Evolutionary conservation across 2,113 vertebrate species (phyloP).

Genomic region (Pionites leucogaster): DNA sequence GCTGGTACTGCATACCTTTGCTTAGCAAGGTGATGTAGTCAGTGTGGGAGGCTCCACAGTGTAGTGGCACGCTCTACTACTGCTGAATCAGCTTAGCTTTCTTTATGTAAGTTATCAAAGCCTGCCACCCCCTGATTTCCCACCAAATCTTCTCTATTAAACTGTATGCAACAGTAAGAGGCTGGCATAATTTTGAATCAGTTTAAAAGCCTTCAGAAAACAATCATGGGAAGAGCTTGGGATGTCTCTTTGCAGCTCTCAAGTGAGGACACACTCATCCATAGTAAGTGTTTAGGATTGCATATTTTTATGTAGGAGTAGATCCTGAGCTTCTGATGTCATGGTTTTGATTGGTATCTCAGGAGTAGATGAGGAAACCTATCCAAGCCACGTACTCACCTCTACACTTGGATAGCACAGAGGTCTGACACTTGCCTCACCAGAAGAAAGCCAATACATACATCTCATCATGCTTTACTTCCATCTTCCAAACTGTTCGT

Average conservation of each 20-base stretch:
- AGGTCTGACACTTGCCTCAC: not conserved
- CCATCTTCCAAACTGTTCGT: not conserved
- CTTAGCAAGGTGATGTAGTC: not conserved
- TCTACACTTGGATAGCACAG: not conserved
- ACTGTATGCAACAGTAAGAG: not conserved
- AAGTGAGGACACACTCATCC: not conserved
- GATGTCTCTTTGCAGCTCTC: not conserved
- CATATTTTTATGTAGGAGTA: not conserved
- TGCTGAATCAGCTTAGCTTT: constrained; percentile 13
- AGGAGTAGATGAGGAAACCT: not conserved
- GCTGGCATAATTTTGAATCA: not conserved
- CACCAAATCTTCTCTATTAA: not conserved
- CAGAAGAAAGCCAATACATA: not conserved
- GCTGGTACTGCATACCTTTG: not conserved
- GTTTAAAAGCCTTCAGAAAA: not conserved
- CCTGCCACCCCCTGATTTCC: not conserved
- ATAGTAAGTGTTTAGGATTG: not conserved
- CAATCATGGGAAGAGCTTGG: not conserved
- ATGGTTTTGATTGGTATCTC: not conserved
- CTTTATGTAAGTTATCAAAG: not conserved
- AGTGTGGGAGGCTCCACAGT: not conserved
- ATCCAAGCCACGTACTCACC: not conserved
- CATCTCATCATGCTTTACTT: not conserved
- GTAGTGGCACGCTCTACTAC: not conserved
- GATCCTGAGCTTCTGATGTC: not conserved